Conservation (phyloP, 2,888 invertebrate genomes). For the Drosophila buzzatii region DNA sequence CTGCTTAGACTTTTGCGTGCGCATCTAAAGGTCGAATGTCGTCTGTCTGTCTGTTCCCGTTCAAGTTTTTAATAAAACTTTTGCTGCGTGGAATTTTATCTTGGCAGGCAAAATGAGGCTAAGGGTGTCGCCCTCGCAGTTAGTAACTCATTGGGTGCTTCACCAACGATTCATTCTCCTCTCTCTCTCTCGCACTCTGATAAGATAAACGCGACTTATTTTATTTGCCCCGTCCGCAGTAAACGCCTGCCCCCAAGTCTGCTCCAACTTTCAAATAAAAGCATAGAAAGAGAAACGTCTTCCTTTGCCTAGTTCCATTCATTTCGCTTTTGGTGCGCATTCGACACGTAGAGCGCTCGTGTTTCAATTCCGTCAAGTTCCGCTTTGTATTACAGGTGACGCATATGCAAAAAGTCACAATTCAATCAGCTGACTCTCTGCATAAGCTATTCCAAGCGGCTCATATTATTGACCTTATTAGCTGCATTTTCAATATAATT, state of each 20-base stretch:
- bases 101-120: constrained; percentile 48
- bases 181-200: constrained; percentile 17
- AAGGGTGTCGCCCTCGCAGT: constrained; percentile 37
- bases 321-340: constrained; percentile 2
- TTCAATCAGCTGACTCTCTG: constrained; percentile 20
- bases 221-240: constrained; percentile 39
- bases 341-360: constrained; percentile 42
- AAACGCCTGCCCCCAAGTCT: background rate
- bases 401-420: constrained; percentile 26
- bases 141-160: constrained; percentile 30
- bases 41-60: constrained; percentile 8
- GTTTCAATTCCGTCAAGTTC: constrained; percentile 30
- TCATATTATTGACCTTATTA: constrained; percentile 1
- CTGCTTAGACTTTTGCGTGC: background rate
- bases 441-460: constrained; percentile 4
- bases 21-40: constrained; percentile 22
- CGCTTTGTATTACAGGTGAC: constrained; percentile 15
- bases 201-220: constrained; percentile 57
- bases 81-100: constrained; percentile 56
- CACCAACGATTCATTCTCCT: constrained; percentile 33
- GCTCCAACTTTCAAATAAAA: background rate
- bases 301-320: background rate
- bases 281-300: background rate
- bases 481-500: background rate
- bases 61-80: constrained; percentile 10